Evolutionary conservation across 2,113 vertebrate species (phyloP), one percentile per base, ranked within the genome.

Genomic region (Datnioides undecimradiatus): DNA sequence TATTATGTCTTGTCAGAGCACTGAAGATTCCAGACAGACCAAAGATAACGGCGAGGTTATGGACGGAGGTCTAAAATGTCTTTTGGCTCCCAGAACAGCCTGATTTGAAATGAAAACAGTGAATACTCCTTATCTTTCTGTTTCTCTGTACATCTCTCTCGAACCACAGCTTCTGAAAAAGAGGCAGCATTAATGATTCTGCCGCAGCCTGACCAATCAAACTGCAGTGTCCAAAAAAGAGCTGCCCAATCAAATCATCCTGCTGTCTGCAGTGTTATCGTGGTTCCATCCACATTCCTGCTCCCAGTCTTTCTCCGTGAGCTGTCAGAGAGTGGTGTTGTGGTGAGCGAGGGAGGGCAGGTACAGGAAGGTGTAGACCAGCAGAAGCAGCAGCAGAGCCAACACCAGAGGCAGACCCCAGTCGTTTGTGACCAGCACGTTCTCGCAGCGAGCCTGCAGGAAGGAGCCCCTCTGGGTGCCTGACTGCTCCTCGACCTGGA

Each of bases 321-420:
- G 31, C 5, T 6, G 14, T 90, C 84, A 91, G 17, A 84, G 51
- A 0, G 82, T 81, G 83, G 62, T 4, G 85, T 92, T 91, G 85
- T 87, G 93, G 79, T 92, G 93, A 21, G 92, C 87, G 1, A 82
- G 86, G 41, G 94, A 91, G 0, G 94, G 94, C 79, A 95, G 92
- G 87, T 95, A 95, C 21, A 95, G 84, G 60, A 94, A 95, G 48
- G 92, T 49, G 51, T 95, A 95, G 77, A 94, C 21, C n/a, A 95
- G 83, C 0, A 93, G 87, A 0, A 95, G 93, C 38, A 95, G 69
- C 14, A 95, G 84, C 1, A 95, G 90, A 23, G 93, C 92, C 1
- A 93, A 19, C 7, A 88, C 76, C 21, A 95, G 86, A 7, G 94
- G 93, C 88, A 90, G 73, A 19, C 93, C 49, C 94, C 94, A 95